Base-by-base conservation (phyloP, 2,113 vertebrate genomes). In the Aegotheles bennettii region DNA sequence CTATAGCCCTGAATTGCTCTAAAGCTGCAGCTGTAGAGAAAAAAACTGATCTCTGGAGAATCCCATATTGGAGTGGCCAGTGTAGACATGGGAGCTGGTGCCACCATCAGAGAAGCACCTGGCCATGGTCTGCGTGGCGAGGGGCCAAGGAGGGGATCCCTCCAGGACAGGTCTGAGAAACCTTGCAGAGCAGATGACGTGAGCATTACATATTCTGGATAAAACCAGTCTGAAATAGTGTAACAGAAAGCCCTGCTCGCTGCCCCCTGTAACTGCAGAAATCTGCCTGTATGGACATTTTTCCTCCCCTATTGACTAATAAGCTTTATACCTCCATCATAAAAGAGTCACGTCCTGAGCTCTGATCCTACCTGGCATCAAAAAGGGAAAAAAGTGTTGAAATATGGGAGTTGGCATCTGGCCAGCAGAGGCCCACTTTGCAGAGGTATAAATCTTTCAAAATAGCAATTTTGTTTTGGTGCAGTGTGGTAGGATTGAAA, bases 321-420 rank as follows among this genome's bases (percentile, higher is more conserved):
- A 20, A 3, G 28, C 48, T 47, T 54, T 8, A 12, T 7, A 25
- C 77, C 35, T 71, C 15, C 9, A 50, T 5, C 70, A 24, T 38
- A 57, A 40, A 18, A 53, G 11, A 19, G 33, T 4, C 36, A 17
- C 3, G 0, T 4, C 71, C 26, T 0, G 0, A 48, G 75, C 87
- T 73, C 61, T 1, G 2, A 2, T 5, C 0, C 0, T 16, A 11
- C 14, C 20, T 8, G 1, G 1, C 61, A 21, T 7, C 51, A 20
- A 14, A 14, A 53, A 35, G 11, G 43, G 64, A 73, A 29, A 35
- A 35, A 54, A 36, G 65, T 61, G 47, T 40, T 69, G 79, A 26
- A 28, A 48, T 4, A 2, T 0, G 5, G 40, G 36, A 90, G 70
- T 8, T 47, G 75, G 70, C 45, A 20, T 4, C 31, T 16, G 45